Base-by-base conservation (phyloP, 2,888 invertebrate species). In the Apamea epomidion region DNA sequence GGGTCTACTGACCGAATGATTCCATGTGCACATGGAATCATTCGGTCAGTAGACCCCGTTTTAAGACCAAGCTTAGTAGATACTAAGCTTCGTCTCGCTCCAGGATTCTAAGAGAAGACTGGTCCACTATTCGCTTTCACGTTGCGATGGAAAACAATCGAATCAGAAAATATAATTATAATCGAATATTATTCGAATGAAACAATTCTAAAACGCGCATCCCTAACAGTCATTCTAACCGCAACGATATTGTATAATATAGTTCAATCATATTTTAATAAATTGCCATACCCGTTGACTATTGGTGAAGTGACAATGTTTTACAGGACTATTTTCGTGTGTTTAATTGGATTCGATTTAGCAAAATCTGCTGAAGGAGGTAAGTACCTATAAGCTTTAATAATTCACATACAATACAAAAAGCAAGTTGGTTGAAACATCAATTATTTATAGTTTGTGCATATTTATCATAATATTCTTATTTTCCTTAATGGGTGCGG, bases 401-500 rank as follows among this genome's bases (percentile, higher is more conserved):
- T 72, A n/a, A 51, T 64, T 60, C 3, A 62, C 14, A 16, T 60
- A 45, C 42, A 0, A 14, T 45, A 32, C 2, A 29, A 18, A 32
- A 16, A 54, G 25, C n/a, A 8, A 7, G 10, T 65, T 68, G 21
- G 18, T 48, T 29, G 5, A 21, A 29, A 37, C 7, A 58, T n/a
- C 7, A 58, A 37, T 18, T 6, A 32, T 60, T n/a, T 58, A 29
- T n/a, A 69, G 29, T 62, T 51, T 21, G n/a, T 12, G 37, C 48
- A 32, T 45, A 42, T 18, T 7, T 18, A 60, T 64, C 8, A 51
- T 10, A 29, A 2, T 48, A 45, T 72, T 54, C 3, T 58, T 67
- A 67, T 72, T 73, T 86, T 83, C 70, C 83, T 75, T 71, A 48
- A 62, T 72, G 82, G 82, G 85, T 72, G 82, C 32, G 80, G 80